A percentile compares a stretch with the other conserved stretches of the same genome.
phyloP scores from a whole-genome alignment of 37 sponge, comb jelly and placozoan genomes.

The Lycopodina hypogea region DNA sequence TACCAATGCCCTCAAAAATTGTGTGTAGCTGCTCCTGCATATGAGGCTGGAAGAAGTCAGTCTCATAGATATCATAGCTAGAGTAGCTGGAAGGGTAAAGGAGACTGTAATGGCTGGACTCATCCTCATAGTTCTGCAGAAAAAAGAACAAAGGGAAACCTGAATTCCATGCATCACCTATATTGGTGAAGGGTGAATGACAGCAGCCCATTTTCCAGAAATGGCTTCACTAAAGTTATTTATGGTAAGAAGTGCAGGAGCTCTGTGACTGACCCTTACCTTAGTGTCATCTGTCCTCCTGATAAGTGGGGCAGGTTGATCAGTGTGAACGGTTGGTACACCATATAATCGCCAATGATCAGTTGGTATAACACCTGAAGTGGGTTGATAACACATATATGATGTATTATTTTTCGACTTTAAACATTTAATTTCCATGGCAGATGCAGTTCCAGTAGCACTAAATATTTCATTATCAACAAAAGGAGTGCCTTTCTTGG shows the following conservation, averaged over 20 bases:
- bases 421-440: not conserved
- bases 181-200: no score
- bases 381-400: slow-evolving; percentile 73
- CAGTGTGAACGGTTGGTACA: slow-evolving; percentile 90
- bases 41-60: slow-evolving; percentile 87
- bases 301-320: slow-evolving; percentile 86
- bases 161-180: no score
- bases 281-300: slow-evolving; percentile 83
- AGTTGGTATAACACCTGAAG: slow-evolving; percentile 65
- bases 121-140: slow-evolving; percentile 95
- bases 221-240: no score
- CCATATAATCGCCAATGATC: slow-evolving; percentile 67
- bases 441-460: no score
- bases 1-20: slow-evolving; percentile 79
- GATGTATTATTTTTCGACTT: slow-evolving; percentile 61
- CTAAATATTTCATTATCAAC: slow-evolving; percentile 24
- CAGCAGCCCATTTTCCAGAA: no score
- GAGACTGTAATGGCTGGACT: slow-evolving; percentile 88
- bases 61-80: slow-evolving; percentile 74
- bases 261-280: slow-evolving; percentile 36
- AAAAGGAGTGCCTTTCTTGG: no score
- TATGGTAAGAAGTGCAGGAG: no score
- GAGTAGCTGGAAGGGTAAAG: slow-evolving; percentile 91
- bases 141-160: not conserved
- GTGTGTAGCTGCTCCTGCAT: slow-evolving; percentile 48